Conservation (phyloP, 2,888 invertebrate genomes). For the Ceramica pisi region DNA sequence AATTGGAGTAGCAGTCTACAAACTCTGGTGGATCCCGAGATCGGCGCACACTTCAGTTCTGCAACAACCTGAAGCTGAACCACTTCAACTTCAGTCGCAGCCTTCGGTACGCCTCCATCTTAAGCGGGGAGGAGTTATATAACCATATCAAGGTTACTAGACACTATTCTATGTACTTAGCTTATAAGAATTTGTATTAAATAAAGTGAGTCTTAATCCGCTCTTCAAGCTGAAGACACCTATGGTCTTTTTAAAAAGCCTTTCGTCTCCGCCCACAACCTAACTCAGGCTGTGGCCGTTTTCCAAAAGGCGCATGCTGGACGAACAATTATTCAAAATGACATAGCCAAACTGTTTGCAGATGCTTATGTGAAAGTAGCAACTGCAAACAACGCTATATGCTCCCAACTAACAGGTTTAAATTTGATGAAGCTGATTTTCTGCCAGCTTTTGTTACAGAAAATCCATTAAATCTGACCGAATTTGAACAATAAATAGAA, state of each 20-base stretch:
- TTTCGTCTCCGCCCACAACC: slow-evolving; percentile 7
- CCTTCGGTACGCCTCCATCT: slow-evolving; percentile 19
- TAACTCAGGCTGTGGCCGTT: too few relatives aligned
- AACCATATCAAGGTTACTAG: not conserved
- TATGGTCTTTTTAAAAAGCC: slow-evolving; percentile 2
- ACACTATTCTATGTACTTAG: not conserved
- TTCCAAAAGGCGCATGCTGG: too few relatives aligned
- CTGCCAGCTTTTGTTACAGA: too few relatives aligned
- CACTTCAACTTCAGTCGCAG: slow-evolving; percentile 13
- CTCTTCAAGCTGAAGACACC: not conserved
- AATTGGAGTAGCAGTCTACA: not conserved
- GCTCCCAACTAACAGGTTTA: too few relatives aligned
- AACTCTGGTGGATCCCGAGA: slow-evolving; percentile 16
- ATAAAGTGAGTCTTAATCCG: not conserved
- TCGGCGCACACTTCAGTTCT: slow-evolving; percentile 2
- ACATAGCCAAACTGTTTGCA: too few relatives aligned
- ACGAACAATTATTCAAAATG: too few relatives aligned
- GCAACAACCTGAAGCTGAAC: slow-evolving; percentile 14
- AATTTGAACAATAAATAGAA: too few relatives aligned
- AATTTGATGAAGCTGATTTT: too few relatives aligned
- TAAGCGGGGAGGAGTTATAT: slow-evolving; percentile 28
- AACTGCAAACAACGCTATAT: too few relatives aligned
- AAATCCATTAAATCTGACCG: too few relatives aligned
- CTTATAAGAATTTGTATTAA: slow-evolving; percentile 4
- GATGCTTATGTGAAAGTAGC: too few relatives aligned